Base-by-base conservation (phyloP, 2,888 invertebrate genomes). In the Orthosia gothica region DNA sequence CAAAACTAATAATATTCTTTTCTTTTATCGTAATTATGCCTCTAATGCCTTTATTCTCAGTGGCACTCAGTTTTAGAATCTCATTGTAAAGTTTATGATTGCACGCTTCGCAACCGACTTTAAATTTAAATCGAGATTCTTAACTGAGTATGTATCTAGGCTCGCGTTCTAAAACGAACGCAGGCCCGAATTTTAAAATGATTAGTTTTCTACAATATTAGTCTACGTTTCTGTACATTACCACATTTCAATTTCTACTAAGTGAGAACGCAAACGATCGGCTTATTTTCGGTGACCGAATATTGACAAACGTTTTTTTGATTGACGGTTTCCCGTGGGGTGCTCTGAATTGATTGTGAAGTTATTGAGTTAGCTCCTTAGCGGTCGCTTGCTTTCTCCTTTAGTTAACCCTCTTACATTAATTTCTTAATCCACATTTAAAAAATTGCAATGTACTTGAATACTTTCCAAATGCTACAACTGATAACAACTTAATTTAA, bases 121-220 rank as follows among this genome's bases (percentile, higher is more conserved):
- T 15, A n/a, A 0, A 20, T 47, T 74, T 11, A 66, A 20, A 18
- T 54, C 13, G 9, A 20, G 59, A 69, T 49, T 76, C 59, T 1
- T 20, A 20, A 26, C 49, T 61, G 54, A 69, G 23, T 18, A 32
- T n/a, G 5, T n/a, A 54, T 54, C 54, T 23, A 54, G 12, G 15
- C 47, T 20, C 47, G 23, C 26, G 26, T 64, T 78, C 71, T 76
- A 78, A 18, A 76, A 76, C 76, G 63, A 78, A 78, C 40, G 45
- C 58, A 18, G n/a, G 23, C 20, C 40, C 52, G 71, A 59, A 70
- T 77, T 47, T 47, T n/a, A 55, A 23, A 9, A 52, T 16, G 45
- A 12, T 40, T 58, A 13, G 16, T 40, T 45, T 68, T 40, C 3
- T 62, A 69, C 13, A 9, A 26, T 61, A 54, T 68, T 69, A 61